Evolutionary conservation across 2,888 invertebrate species (phyloP).

Genomic region (Drosophila crucigera): DNA sequence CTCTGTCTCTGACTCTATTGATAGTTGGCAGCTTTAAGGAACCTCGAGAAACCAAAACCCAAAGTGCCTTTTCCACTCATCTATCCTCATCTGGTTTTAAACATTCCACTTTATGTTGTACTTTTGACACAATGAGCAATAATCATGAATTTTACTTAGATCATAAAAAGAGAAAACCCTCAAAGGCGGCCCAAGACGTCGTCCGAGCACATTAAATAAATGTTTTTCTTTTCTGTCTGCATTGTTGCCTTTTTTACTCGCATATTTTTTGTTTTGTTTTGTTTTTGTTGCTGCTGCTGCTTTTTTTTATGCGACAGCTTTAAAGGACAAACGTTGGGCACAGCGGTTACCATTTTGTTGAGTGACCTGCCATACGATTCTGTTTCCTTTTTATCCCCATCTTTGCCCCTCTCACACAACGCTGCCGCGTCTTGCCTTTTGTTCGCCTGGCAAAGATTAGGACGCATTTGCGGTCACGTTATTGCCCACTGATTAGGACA

Average conservation of each 20-base stretch:
- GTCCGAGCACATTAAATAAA: conserved; percentile 81
- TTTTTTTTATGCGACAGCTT: conserved; percentile 65
- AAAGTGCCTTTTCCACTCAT: conserved; percentile 58
- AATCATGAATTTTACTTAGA: conserved; percentile 80
- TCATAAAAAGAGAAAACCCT: conserved; percentile 61
- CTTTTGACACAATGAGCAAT: conserved; percentile 81
- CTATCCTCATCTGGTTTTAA: conserved; percentile 77
- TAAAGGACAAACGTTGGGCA: conserved; percentile 69
- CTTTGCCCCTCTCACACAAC: background rate
- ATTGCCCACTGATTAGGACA: conserved; percentile 80
- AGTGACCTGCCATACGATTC: conserved; percentile 64
- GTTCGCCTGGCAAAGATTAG: conserved; percentile 70
- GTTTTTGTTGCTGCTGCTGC: conserved; percentile 40
- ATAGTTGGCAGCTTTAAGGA: conserved; percentile 67
- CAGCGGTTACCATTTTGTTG: conserved; percentile 70
- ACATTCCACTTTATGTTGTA: conserved; percentile 80
- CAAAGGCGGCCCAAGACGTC: conserved; percentile 50
- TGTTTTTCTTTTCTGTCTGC: conserved; percentile 74
- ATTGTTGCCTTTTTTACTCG: conserved; percentile 50
- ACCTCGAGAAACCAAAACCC: conserved; percentile 17
- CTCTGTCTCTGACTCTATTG: conserved; percentile 58
- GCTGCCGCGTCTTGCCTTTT: conserved; percentile 44
- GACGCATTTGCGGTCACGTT: conserved; percentile 79
- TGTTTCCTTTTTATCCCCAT: conserved; percentile 4
- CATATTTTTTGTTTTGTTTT: conserved; percentile 14